phyloP scores from a whole-genome alignment of 2,113 vertebrate species.

The Acrocephalus arundinaceus region DNA sequence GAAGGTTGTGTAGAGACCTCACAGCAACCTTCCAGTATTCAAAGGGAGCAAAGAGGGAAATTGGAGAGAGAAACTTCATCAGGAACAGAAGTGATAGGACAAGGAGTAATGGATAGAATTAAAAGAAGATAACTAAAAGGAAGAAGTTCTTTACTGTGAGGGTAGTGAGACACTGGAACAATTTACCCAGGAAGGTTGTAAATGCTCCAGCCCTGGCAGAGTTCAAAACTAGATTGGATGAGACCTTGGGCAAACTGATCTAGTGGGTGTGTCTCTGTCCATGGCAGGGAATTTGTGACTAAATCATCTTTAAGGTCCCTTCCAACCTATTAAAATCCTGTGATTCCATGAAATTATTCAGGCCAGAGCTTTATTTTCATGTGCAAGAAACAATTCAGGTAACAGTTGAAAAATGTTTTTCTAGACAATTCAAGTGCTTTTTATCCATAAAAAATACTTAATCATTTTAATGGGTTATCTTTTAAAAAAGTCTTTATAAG shows the following conservation, averaged over 20 bases:
- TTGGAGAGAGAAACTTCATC: neutral
- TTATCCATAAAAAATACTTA: neutral
- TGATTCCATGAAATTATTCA: neutral
- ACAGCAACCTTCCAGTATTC: neutral
- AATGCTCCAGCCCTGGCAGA: neutral
- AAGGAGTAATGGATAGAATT: neutral
- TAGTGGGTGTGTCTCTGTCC: too few species aligned
- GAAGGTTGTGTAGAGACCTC: neutral
- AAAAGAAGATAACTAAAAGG: neutral
- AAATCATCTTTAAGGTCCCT: neutral
- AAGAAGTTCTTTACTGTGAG: neutral
- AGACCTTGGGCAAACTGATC: neutral
- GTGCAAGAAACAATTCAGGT: neutral
- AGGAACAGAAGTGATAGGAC: neutral
- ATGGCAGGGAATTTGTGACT: neutral
- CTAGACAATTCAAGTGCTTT: neutral
- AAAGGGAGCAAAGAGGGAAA: neutral
- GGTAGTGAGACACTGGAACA: neutral
- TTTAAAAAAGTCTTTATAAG: neutral
- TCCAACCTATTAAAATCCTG: neutral
- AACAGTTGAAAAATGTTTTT: neutral
- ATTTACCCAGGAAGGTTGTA: neutral
- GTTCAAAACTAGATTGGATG: neutral
- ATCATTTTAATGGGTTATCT: neutral
- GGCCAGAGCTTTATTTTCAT: neutral